Conservation (phyloP, 2,888 invertebrate genomes). For the Acheta domesticus region DNA sequence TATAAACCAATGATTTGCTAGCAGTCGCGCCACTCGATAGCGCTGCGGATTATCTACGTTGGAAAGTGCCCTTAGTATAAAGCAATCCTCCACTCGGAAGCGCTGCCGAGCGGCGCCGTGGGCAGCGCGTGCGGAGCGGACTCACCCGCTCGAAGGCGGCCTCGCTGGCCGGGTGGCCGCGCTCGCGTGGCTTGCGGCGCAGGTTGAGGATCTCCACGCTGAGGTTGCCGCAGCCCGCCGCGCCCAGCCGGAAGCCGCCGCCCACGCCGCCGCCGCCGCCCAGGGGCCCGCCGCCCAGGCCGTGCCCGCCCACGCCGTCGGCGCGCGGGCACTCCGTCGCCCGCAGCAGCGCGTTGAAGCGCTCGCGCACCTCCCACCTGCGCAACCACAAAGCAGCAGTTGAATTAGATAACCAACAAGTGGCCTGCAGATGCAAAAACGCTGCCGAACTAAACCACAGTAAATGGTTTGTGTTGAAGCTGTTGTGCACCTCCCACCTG, state of each 20-base stretch:
- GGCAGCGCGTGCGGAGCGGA: too few species aligned
- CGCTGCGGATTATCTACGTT: too few species aligned
- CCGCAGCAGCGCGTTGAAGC: not conserved
- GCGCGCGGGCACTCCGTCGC: not conserved
- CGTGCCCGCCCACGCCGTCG: not conserved
- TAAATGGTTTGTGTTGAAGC: too few species aligned
- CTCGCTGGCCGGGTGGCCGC: not conserved
- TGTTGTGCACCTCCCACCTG: too few species aligned
- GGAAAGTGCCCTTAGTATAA: too few species aligned
- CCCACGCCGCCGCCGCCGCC: not conserved
- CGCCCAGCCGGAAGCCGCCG: not conserved
- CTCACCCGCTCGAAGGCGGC: not conserved
- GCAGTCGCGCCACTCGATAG: too few species aligned
- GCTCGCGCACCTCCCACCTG: not conserved
- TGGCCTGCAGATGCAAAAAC: too few species aligned
- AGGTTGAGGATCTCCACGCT: slow-evolving; percentile 18
- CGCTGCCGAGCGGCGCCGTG: too few species aligned
- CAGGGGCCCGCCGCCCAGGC: not conserved
- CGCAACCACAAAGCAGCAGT: not conserved
- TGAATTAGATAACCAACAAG: too few species aligned
- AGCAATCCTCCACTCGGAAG: too few species aligned
- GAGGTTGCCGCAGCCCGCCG: not conserved
- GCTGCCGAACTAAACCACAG: too few species aligned
- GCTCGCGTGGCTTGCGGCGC: not conserved
- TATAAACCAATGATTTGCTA: too few species aligned